Percentiles rank a stretch among this genome's conserved stretches.
Conservation (phyloP, 1,140 invertebrate species). For the Gryon sp. region DNA sequence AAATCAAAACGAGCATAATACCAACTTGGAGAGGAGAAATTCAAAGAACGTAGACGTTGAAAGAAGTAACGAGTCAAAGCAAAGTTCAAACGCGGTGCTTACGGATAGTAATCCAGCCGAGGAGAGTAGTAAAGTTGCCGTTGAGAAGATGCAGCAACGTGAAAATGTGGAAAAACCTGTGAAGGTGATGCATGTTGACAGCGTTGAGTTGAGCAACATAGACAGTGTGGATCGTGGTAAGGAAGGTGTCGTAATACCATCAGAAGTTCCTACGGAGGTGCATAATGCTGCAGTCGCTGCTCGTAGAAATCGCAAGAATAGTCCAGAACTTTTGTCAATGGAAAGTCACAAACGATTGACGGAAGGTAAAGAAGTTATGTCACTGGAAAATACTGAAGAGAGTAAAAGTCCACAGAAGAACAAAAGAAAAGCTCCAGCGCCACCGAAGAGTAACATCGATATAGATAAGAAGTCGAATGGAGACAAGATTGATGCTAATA, state of each 20-base stretch:
- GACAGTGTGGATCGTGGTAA: conserved; percentile 60
- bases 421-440: conserved; percentile 87
- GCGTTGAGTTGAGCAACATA: conserved; percentile 31
- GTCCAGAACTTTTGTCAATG: conserved; percentile 65
- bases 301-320: conserved; percentile 83
- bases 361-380: conserved; percentile 40
- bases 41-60: conserved; percentile 69
- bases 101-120: conserved; percentile 19
- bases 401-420: conserved; percentile 81
- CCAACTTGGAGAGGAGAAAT: conserved; percentile 75
- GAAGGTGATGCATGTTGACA: conserved; percentile 38
- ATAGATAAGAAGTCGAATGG: conserved; percentile 53
- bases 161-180: conserved; percentile 29
- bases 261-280: conserved; percentile 84
- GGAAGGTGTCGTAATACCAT: conserved; percentile 62
- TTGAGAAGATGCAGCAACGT: conserved; percentile 49
- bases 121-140: conserved; percentile 23
- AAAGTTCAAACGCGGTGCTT: conserved; percentile 29
- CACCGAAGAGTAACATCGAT: conserved; percentile 75
- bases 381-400: conserved; percentile 67
- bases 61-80: conserved; percentile 13
- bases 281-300: conserved; percentile 85
- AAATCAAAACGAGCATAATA: conserved; percentile 79
- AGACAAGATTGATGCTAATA: conserved; percentile 66
- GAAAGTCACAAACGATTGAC: conserved; percentile 41